Evolutionary conservation across 2,113 vertebrate genomes (phyloP), one percentile per base, ranked within the genome.

Genomic region (Psammodynastes pulverulentus): DNA sequence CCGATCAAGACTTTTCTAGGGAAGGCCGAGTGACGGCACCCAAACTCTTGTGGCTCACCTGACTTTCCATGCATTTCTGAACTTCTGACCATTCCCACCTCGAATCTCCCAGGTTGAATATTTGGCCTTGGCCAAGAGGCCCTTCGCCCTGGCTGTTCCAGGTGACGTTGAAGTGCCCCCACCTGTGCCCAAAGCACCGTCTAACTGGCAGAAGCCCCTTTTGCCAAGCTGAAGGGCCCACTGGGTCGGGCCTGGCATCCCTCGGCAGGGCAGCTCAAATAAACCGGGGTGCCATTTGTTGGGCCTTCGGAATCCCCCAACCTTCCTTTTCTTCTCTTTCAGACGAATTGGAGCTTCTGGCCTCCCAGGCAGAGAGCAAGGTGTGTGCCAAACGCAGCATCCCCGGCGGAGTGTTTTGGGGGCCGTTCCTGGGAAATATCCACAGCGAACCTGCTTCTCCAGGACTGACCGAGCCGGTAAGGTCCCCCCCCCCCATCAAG

Each of bases 381-480:
- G 97, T 99, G 92, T 92, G 97, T 85, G 97, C 97, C 39, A 92
- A 96, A 53, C 94, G 91, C 86, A 95, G 94, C 93, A 97, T 99
- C 26, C 92, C 96, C 0, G 92, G 97, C 45, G 98, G 98, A 34
- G 98, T 98, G 17, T 96, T 95, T 29, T 99, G 99, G 99, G 99
- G 99, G 5, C 99, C 99, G 0, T 99, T 98, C 96, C 94, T 89
- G 0, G 99, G 98, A 86, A 97, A 93, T 95, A 90, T 99, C 97
- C 98, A 98, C 92, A 95, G 95, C 8, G 92, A 94, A 92, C 90
- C 95, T 0, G 58, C 88, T 29, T 96, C 97, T 0, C 97, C 97
- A 0, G 86, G 94, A 24, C 97, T 88, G 17, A n/a, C 84, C 0
- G 97, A 97, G 58, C 94, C 4, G 97, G 98, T 98, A 97, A 98